Evolutionary conservation across 2,797 vertebrate genomes (phyloP).

Genomic region (Acomys russatus): DNA sequence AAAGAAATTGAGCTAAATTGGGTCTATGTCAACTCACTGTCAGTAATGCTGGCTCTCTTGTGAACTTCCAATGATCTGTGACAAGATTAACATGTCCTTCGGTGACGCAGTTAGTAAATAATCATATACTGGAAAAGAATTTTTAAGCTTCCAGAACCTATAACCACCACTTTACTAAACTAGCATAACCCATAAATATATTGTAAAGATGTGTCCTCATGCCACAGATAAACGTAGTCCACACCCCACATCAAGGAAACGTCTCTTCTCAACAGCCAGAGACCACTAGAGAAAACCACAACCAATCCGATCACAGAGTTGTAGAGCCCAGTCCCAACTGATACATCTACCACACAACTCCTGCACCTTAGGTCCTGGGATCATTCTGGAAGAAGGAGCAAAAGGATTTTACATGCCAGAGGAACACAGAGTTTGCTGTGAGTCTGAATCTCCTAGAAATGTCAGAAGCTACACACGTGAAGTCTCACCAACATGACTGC

Average conservation of each 20-base stretch:
- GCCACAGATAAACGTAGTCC: not conserved
- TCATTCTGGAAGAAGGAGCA: not conserved
- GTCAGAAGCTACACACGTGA: not conserved
- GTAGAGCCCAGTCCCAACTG: not conserved
- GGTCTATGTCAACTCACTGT: constrained; percentile 24
- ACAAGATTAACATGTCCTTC: constrained; percentile 58
- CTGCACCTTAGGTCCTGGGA: not conserved
- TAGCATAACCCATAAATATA: not conserved
- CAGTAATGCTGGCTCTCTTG: not conserved
- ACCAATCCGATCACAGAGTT: not conserved
- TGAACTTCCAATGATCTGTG: constrained; percentile 56
- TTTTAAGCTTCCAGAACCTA: not conserved
- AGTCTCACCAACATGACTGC: not conserved
- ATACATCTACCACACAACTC: not conserved
- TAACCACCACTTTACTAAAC: not conserved
- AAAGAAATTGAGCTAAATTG: not conserved
- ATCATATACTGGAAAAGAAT: constrained; percentile 26
- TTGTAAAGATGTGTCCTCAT: not conserved
- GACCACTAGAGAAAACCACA: not conserved
- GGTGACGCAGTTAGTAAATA: constrained; percentile 50
- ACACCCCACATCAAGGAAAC: not conserved
- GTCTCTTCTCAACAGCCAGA: not conserved
- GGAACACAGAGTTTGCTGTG: not conserved
- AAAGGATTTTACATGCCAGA: not conserved
- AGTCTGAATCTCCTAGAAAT: not conserved